These are phyloP conservation scores for Poeciliopsis occidentalis DNA, from an alignment of 2,113 vertebrate genomes.

Conservation along the genomic window DNA sequence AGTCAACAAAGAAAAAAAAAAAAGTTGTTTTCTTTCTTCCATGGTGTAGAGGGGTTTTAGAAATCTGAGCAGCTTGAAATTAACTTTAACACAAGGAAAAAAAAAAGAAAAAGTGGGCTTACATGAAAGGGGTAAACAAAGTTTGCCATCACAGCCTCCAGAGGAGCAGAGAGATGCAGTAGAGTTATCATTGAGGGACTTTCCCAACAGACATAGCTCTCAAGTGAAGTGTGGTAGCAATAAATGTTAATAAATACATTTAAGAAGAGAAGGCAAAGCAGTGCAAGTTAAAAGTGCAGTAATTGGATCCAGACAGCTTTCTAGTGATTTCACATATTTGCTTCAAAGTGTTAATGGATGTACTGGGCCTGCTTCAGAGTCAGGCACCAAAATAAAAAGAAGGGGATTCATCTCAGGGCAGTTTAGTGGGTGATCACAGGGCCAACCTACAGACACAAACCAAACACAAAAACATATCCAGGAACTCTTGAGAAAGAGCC, in stretches of 20 bases:
- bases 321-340: not conserved
- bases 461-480: too few relatives aligned
- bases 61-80: constrained; percentile 49
- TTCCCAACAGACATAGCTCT: constrained; percentile 13
- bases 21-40: constrained; percentile 42
- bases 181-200: constrained; percentile 18
- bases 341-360: not conserved
- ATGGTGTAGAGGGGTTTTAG: constrained; percentile 41
- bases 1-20: constrained; percentile 51
- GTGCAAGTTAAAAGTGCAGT: too few relatives aligned
- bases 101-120: constrained; percentile 26
- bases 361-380: not conserved
- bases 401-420: not conserved
- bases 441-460: too few relatives aligned
- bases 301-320: not conserved
- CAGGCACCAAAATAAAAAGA: not conserved
- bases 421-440: too few relatives aligned
- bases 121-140: constrained; percentile 47
- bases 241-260: not conserved
- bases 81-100: constrained; percentile 32
- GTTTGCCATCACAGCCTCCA: constrained; percentile 18
- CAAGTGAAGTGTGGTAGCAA: constrained; percentile 2
- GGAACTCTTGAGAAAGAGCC: too few relatives aligned
- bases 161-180: constrained; percentile 21
- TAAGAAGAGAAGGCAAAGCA: not conserved